Conservation (phyloP, 2,797 vertebrate genomes). For the Microctenopoma lineatum region DNA sequence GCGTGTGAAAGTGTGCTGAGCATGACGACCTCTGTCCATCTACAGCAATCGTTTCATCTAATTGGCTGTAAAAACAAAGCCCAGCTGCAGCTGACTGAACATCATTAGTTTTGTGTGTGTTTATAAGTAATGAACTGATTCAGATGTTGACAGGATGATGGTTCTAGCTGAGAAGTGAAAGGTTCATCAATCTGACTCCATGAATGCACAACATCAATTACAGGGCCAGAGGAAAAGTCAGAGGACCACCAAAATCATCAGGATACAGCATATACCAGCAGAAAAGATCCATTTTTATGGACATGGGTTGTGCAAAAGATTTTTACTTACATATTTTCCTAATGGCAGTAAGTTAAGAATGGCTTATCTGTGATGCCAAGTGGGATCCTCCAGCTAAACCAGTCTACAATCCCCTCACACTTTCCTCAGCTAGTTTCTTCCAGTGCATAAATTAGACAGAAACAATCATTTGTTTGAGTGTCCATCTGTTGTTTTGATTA, state of each 20-base stretch:
- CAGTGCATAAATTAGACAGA: slow-evolving; percentile 5
- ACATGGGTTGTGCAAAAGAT: no score
- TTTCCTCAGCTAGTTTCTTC: not conserved
- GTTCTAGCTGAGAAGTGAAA: not conserved
- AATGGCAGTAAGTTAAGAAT: not conserved
- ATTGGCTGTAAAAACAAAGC: not conserved
- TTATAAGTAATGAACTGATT: not conserved
- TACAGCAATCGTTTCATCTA: not conserved
- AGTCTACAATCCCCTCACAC: not conserved
- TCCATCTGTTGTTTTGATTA: slow-evolving; percentile 30
- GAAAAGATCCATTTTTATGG: no score
- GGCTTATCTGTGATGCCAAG: not conserved
- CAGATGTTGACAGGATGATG: not conserved
- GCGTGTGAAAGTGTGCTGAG: not conserved
- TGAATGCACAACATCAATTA: no score
- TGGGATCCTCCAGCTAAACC: not conserved
- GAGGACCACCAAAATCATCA: no score
- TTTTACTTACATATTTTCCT: no score
- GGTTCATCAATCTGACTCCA: not conserved
- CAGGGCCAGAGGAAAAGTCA: no score
- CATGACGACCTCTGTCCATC: slow-evolving; percentile 13
- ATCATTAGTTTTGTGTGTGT: not conserved
- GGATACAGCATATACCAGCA: no score
- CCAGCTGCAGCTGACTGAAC: not conserved
- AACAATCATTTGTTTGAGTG: not conserved